These are phyloP conservation scores for Trachemys scripta DNA, from an alignment of 2,113 vertebrate genomes.

Conservation along the genomic window DNA sequence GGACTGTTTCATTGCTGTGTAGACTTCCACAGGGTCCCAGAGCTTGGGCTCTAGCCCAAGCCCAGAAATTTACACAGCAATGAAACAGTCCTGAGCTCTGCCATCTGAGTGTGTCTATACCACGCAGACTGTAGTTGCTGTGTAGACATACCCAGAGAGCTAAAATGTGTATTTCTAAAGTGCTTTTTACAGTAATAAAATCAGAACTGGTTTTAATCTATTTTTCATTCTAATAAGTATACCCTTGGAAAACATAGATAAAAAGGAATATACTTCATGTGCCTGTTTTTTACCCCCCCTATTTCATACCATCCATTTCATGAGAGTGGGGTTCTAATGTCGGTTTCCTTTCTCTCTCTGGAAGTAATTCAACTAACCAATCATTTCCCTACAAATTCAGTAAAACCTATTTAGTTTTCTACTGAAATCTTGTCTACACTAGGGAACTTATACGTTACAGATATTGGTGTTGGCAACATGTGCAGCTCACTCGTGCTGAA, in stretches of 20 bases:
- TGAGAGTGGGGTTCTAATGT: neutral
- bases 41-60: no score
- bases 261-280: neutral
- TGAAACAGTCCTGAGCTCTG: no score
- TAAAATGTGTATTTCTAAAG: neutral
- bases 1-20: no score
- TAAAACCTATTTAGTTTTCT: neutral
- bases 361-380: neutral
- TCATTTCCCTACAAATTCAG: neutral
- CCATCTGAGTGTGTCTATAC: no score
- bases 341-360: neutral
- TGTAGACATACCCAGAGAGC: no score
- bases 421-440: neutral
- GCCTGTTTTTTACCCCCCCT: neutral
- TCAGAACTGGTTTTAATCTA: neutral
- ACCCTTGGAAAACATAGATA: neutral
- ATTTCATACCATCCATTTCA: neutral
- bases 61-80: no score
- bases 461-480: neutral
- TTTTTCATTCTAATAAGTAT: constrained; percentile 4
- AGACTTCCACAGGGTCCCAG: no score
- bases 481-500: neutral
- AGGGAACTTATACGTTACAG: neutral
- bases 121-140: no score
- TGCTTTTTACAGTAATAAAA: neutral